Evolutionary conservation across 1,140 invertebrate genomes (phyloP), one percentile per base, ranked within the genome.

Genomic region (Hypothenemus hampei): DNA sequence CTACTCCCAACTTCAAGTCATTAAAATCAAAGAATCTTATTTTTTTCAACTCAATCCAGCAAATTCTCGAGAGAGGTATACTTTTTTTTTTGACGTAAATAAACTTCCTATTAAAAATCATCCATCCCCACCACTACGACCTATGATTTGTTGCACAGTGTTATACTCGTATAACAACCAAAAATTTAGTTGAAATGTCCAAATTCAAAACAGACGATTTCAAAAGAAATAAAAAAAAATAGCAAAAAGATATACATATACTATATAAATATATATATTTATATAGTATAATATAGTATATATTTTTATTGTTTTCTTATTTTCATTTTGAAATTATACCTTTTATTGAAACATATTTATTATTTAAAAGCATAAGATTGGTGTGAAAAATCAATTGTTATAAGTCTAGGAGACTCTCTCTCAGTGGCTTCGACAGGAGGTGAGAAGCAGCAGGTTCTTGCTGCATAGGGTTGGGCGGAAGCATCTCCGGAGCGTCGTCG

Each of bases 391-490:
- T 57, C 55, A 57, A 57, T 57, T 57, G 52, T 61, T 58, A 61
- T 61, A 58, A 61, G 51, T 54, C 59, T 36, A 36, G 20, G 37
- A 56, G 54, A 61, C 57, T n/a, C 56, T 49, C 37, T 23, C 50
- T 23, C 41, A 22, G 45, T 46, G 53, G 53, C 45, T 56, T 56
- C 53, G 53, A 48, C 60, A 53, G 48, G 56, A 58, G 56, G 60
- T 56, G 44, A 61, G 60, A 61, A 61, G 60, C 60, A 61, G 60
- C 60, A 61, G 60, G 60, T 61, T 65, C 61, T 59, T 65, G 63
- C 63, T 66, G 65, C 65, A 66, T 61, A 66, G 65, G 55, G 59
- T 57, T 59, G 65, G 65, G 62, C 60, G 65, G 62, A 60, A 63
- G 65, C 65, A 66, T 66, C 65, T 58, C 54, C 10, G 11, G 10